Base-by-base conservation (phyloP, 2,888 invertebrate species). In the Ceramica pisi region DNA sequence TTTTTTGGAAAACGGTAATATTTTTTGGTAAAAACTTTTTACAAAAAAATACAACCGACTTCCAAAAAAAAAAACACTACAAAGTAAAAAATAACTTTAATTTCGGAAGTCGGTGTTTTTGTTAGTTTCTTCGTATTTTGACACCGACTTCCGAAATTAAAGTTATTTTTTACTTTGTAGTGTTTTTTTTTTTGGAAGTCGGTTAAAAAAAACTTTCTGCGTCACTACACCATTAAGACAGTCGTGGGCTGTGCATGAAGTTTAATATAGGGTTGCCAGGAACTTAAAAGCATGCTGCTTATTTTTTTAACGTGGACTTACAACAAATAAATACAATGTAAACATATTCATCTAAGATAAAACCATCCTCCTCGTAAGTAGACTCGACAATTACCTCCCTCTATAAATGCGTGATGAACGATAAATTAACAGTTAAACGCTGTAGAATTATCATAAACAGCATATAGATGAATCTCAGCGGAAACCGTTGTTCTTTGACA, bases 371-470 rank as follows among this genome's bases (percentile, higher is more conserved):
- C 21, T 67, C 53, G 1, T 46, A 65, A 79, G 56, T 67, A 51
- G 12, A 64, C 48, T 56, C 19, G n/a, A 56, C 53, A 78, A 78
- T 80, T 68, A 75, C 35, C 51, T 48, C 50, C 81, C 69, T 78
- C 83, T 75, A 61, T 70, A 79, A 57, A 64, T 82, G 55, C 74
- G 53, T 79, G 46, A 44, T 63, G 38, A 57, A 51, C 26, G 59
- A 82, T 73, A 82, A 69, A 82, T 78, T 68, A 78, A 48, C 59
- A 67, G 69, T 41, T 70, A 70, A 79, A 65, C 70, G 80, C 16
- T 79, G 68, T 35, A 46, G 51, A 80, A 83, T 82, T 80, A 80
- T 79, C 80, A 82, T 80, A 82, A 78, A 79, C 69, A 69, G 51
- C 59, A 73, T 50, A 71, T 44, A 63, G 67, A 82, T 80, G 79